Evolutionary conservation across 2,888 invertebrate species (phyloP).

Genomic region (Chalcosyrphus nemorum): DNA sequence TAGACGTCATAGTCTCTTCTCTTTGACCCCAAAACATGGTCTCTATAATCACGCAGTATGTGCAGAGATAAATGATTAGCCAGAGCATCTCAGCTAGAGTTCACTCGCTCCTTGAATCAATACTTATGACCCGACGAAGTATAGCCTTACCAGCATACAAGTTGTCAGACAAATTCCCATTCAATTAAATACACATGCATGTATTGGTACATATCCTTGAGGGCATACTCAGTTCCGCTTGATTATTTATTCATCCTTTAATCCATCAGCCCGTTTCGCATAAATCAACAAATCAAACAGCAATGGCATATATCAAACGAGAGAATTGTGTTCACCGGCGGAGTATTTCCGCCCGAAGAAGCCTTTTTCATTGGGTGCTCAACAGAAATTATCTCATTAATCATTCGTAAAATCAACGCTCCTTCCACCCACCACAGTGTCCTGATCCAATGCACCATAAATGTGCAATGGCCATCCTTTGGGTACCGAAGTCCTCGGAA

Average conservation of each 20-base stretch:
- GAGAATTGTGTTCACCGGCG: too few species aligned
- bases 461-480: neutral
- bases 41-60: too few species aligned
- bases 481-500: neutral
- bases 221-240: neutral
- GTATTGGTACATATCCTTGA: neutral
- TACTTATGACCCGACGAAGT: too few species aligned
- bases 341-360: slow-evolving; percentile 25
- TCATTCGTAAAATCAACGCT: slow-evolving; percentile 23
- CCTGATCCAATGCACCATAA: neutral
- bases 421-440: neutral
- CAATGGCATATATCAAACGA: slow-evolving; percentile 13
- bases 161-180: too few species aligned
- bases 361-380: slow-evolving; percentile 7
- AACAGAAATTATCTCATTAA: slow-evolving; percentile 33
- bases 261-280: slow-evolving; percentile 6
- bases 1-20: too few species aligned
- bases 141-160: too few species aligned
- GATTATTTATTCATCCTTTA: slow-evolving; percentile 7
- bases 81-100: too few species aligned
- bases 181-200: too few species aligned
- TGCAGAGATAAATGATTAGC: too few species aligned
- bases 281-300: slow-evolving; percentile 27
- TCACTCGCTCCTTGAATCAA: too few species aligned
- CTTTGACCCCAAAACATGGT: too few species aligned